Conservation (phyloP, 2,797 vertebrate genomes). For the Protonibea diacanthus region DNA sequence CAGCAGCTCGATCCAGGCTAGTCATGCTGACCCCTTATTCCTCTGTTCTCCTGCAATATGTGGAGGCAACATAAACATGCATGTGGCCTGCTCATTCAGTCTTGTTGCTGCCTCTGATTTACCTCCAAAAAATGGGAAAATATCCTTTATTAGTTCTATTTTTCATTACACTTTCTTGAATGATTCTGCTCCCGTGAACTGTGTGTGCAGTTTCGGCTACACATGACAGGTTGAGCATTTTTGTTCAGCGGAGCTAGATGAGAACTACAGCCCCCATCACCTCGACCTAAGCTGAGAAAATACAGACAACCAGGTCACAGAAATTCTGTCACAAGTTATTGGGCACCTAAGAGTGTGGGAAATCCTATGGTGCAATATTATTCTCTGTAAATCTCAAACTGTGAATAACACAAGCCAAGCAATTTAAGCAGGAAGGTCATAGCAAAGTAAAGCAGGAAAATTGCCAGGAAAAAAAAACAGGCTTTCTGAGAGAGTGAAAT, state of each 20-base stretch:
- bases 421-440: slow-evolving; percentile 88
- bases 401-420: slow-evolving; percentile 88
- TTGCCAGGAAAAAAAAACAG: slow-evolving; percentile 71
- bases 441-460: slow-evolving; percentile 86
- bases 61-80: slow-evolving; percentile 49
- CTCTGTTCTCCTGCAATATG: slow-evolving; percentile 27
- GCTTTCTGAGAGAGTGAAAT: slow-evolving; percentile 85
- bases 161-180: slow-evolving; percentile 37
- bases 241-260: slow-evolving; percentile 61
- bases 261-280: slow-evolving; percentile 76
- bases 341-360: slow-evolving; percentile 86
- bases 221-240: slow-evolving; percentile 49
- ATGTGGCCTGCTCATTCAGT: slow-evolving; percentile 22
- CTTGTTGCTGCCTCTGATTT: slow-evolving; percentile 23
- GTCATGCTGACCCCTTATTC: slow-evolving; percentile 42
- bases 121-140: slow-evolving; percentile 44
- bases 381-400: slow-evolving; percentile 86
- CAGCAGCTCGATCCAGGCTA: slow-evolving; percentile 22
- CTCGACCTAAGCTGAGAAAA: slow-evolving; percentile 74
- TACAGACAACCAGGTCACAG: slow-evolving; percentile 75
- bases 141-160: slow-evolving; percentile 45
- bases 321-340: slow-evolving; percentile 86
- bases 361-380: slow-evolving; percentile 85
- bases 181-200: slow-evolving; percentile 52
- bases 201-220: slow-evolving; percentile 43